These are phyloP conservation scores for Anomalospiza imberbis DNA, from an alignment of 2,797 vertebrate species.

Conservation along the genomic window DNA sequence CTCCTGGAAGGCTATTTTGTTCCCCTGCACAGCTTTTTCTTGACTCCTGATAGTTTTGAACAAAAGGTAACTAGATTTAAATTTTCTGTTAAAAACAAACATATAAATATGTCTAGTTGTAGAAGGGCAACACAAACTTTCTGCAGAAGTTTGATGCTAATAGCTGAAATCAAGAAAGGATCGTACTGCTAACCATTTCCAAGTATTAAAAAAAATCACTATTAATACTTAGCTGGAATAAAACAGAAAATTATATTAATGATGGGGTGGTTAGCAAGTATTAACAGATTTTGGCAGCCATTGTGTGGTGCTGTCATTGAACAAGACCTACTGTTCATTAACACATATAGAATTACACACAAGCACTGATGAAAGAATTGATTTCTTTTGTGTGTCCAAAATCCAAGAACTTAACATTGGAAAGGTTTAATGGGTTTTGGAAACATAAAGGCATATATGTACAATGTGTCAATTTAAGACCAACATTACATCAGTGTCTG, in stretches of 20 bases:
- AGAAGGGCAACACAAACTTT: not conserved
- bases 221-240: not conserved
- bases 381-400: not conserved
- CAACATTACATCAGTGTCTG: not conserved
- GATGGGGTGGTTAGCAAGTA: not conserved
- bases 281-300: not conserved
- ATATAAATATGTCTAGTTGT: not conserved
- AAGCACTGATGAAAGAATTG: not conserved
- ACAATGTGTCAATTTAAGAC: not conserved
- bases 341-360: not conserved
- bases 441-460: not conserved
- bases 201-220: not conserved
- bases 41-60: constrained; percentile 95
- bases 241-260: not conserved
- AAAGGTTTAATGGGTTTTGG: not conserved
- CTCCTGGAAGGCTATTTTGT: constrained; percentile 95
- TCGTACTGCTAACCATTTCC: not conserved
- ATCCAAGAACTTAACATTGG: not conserved
- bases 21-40: constrained; percentile 93
- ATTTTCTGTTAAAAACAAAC: not conserved
- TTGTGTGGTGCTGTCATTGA: not conserved
- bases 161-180: not conserved
- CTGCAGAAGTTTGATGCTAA: rapidly evolving
- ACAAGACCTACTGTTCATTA: not conserved
- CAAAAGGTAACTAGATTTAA: constrained; percentile 85